Evolutionary conservation across 1,140 invertebrate species (phyloP).

Genomic region (Drosophila littoralis): DNA sequence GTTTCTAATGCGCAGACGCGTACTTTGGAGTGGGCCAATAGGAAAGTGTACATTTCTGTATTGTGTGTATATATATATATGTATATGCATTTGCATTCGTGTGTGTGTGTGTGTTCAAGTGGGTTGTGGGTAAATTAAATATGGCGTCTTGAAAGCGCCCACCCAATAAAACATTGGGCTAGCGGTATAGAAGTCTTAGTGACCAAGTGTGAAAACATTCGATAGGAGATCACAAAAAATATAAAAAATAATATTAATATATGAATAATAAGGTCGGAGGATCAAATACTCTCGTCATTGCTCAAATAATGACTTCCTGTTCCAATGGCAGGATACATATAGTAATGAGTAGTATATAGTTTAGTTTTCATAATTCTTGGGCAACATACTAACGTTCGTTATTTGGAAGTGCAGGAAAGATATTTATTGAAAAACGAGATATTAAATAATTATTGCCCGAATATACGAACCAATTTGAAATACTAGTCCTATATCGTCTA

Average conservation of each 20-base stretch:
- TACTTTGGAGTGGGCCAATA: conserved; percentile 60
- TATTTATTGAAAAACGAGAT: too few species aligned
- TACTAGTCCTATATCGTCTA: too few species aligned
- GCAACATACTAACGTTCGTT: too few species aligned
- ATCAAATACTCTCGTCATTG: too few species aligned
- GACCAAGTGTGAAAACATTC: conserved; percentile 24
- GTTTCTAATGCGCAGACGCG: conserved; percentile 60
- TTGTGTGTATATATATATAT: conserved; percentile 25
- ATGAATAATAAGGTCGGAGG: neutral
- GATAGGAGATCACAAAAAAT: conserved; percentile 10
- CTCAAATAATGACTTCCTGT: too few species aligned
- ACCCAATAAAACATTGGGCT: conserved; percentile 25
- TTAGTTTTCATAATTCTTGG: too few species aligned
- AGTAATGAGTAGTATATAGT: too few species aligned
- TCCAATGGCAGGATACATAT: too few species aligned
- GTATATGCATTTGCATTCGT: conserved; percentile 18
- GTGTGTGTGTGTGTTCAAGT: conserved; percentile 43
- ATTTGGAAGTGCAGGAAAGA: too few species aligned
- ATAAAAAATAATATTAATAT: neutral
- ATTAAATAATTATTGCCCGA: too few species aligned
- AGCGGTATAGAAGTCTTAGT: conserved; percentile 15
- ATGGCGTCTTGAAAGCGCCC: conserved; percentile 61
- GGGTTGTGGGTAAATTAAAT: conserved; percentile 66
- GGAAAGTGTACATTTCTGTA: conserved; percentile 51
- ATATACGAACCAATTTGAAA: too few species aligned